Base-by-base conservation (phyloP, 2,797 vertebrate species). In the Arnoldichthys spilopterus region DNA sequence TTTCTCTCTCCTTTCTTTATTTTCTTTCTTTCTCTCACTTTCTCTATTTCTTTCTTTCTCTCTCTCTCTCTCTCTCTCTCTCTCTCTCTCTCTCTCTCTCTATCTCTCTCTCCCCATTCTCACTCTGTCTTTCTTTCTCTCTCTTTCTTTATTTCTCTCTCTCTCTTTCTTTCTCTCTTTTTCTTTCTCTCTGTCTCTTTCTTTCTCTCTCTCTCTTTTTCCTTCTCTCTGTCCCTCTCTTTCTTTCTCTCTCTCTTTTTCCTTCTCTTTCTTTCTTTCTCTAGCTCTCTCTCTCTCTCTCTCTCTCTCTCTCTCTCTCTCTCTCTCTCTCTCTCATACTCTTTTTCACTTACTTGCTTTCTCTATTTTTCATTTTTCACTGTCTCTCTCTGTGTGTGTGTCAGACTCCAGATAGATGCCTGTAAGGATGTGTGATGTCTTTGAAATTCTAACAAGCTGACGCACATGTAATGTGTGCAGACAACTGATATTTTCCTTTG, bases 181-280 rank as follows among this genome's bases (percentile, higher is more conserved):
- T 94, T 95, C 92, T 91, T 92, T 94, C 96, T 96, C 92, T 95
- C 95, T 94, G 92, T 91, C 89, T 93, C 95, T 95, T 91, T 96
- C 94, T 90, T 77, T 84, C 76, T 67, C 79, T 81, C 16, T 6
- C 12, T 45, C 43, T 45, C 43, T 45, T 45, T 45, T 45, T 9
- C 11, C 4, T 45, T 13, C 43, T 13, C 8, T 40, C 37, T 40
- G 4, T 40, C 5, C 13, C 45, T 13, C 45, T 47, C 7, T 47
- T 12, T 47, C 7, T 47, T 15, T 47, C 45, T 47, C 7, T 13
- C 12, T 45, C 43, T 45, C 43, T 45, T 45, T 45, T 45, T 9
- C 11, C 4, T 45, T 13, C 43, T 13, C 12, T 13, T 12, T 13
- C 12, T 13, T 45, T 4, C 11, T 13, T 45, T 1, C 43, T n/a